Conservation (phyloP, 2,797 vertebrate genomes). For the Pseudomugil gertrudae region DNA sequence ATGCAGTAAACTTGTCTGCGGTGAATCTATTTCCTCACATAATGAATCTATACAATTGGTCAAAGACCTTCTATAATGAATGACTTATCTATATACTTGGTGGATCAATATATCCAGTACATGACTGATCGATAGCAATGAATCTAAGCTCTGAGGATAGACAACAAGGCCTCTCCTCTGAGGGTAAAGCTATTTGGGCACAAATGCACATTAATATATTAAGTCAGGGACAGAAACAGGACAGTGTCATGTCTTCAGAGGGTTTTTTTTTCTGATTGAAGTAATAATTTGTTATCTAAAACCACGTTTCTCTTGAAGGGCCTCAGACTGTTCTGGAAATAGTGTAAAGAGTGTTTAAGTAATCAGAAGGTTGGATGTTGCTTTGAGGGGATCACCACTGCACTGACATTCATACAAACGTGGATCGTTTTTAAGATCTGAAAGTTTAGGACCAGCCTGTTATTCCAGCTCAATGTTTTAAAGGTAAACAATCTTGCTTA, state of each 20-base stretch:
- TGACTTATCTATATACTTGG: conserved; percentile 79
- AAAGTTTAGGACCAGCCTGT: background rate
- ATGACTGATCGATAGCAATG: conserved; percentile 74
- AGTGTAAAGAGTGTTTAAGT: background rate
- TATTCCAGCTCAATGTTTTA: background rate
- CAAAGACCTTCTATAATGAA: conserved; percentile 65
- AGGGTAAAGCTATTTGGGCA: conserved; percentile 38
- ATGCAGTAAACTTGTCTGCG: conserved; percentile 53
- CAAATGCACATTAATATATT: conserved; percentile 3
- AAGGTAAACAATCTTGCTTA: no score
- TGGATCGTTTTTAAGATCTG: background rate
- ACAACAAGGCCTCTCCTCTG: conserved; percentile 68
- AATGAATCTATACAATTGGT: conserved; percentile 60
- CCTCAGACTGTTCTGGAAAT: background rate
- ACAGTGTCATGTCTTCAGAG: background rate
- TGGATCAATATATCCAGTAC: conserved; percentile 80
- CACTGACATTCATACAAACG: background rate
- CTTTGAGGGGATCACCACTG: background rate
- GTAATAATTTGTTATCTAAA: background rate
- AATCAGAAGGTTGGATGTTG: background rate
- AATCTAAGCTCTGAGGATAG: conserved; percentile 68
- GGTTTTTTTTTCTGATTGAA: conserved; percentile 13
- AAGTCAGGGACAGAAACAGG: background rate
- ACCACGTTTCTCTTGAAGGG: background rate
- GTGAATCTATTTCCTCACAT: conserved; percentile 54